Base-by-base conservation (phyloP, 1,140 invertebrate species). In the Potamilus streckersoni region DNA sequence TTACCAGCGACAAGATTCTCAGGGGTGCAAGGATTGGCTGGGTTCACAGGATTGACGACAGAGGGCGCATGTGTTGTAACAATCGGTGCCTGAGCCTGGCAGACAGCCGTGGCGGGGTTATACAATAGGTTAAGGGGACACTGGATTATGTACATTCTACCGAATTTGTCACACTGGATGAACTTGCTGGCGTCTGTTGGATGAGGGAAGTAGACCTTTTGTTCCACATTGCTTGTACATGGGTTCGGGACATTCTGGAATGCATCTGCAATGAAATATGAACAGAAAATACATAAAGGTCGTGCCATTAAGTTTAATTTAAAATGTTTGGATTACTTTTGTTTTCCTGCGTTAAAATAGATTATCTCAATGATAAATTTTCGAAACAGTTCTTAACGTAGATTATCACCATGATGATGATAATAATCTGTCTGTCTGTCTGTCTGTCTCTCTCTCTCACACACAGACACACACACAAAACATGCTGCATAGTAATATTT, bases 101-200 rank as follows among this genome's bases (percentile, higher is more conserved):
- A 75, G 60, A 69, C 69, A 19, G 60, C 56, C 17, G 23, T 27
- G 15, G 16, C 23, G 19, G 57, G 23, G 65, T 71, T 74, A 63
- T 80, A 82, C 14, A 60, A n/a, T 19, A 77, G 69, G 59, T 77
- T 73, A 19, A 71, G 69, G 67, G 83, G 83, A 49, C 83, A 84
- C 63, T 80, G 81, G 55, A 84, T 82, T 64, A 84, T 78, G 69
- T 82, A 84, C 79, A 84, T 82, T 2, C 79, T 66, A 19, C 72
- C 76, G 31, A 76, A 77, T 62, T 79, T 68, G 78, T 82, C 83
- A 69, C 83, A 84, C 75, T 84, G 81, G 62, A 84, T 73, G 76
- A 82, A 84, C 71, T 84, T 84, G 68, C 69, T 78, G 73, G 69
- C 72, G 79, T 84, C 83, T 1, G 23, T 62, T 60, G 81, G 81